Conservation (phyloP, 2,113 vertebrate species). For the Emydura subglobosa region DNA sequence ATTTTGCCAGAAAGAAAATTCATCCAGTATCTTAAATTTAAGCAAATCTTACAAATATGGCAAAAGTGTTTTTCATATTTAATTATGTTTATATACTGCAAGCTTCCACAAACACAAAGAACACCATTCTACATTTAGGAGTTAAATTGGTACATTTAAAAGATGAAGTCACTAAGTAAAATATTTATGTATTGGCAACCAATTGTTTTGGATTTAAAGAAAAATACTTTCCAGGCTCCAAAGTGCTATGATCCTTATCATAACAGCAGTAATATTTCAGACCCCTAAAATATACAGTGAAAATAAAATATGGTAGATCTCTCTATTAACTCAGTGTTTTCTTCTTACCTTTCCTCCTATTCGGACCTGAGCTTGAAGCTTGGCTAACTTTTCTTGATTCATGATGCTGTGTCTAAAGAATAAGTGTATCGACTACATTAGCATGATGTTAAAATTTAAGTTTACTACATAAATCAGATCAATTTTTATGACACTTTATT, state of each 20-base stretch:
- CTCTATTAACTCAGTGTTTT: not conserved
- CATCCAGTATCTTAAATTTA: not conserved
- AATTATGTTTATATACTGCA: not conserved
- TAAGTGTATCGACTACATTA: not conserved
- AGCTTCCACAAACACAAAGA: not conserved
- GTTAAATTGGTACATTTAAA: not conserved
- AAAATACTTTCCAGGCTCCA: not conserved
- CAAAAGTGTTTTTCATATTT: not conserved
- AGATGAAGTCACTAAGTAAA: not conserved
- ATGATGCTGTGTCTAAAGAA: conserved; percentile 80
- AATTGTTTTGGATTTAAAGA: not conserved
- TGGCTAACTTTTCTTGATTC: conserved; percentile 99
- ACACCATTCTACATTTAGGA: not conserved
- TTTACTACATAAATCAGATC: not conserved
- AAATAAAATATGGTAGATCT: not conserved
- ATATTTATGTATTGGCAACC: not conserved
- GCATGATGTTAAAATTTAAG: not conserved
- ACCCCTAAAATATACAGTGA: accelerated
- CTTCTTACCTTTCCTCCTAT: conserved; percentile 98
- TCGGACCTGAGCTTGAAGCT: conserved; percentile 98
- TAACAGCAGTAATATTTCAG: accelerated
- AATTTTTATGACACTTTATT: not conserved
- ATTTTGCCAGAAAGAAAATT: not conserved
- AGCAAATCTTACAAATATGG: not conserved
- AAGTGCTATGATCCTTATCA: not conserved